Evolutionary conservation across 2,797 vertebrate species (phyloP), one percentile per base, ranked within the genome.

Genomic region (Etheostoma nigrum): DNA sequence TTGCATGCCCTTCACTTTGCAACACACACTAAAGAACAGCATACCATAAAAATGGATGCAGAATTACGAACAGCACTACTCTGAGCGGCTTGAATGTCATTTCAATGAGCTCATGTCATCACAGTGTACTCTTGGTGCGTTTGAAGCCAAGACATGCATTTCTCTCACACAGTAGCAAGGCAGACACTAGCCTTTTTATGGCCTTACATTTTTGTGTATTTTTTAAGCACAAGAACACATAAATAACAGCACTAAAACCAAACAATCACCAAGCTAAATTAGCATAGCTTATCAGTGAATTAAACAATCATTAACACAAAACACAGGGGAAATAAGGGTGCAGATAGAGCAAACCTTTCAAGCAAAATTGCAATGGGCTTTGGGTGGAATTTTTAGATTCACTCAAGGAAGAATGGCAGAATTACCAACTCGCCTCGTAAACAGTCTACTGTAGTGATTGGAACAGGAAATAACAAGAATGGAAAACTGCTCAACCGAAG

Each of bases 101-200:
- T 72, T 58, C 69, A 44, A 12, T 69, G 68, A 66, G 68, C 67
- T 40, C 47, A 27, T 61, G 70, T 82, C 75, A 76, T 69, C 67
- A 15, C 40, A 3, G 49, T 19, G 23, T 3, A 27, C 19, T 42
- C 13, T 25, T 1, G 23, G 52, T 49, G 47, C 18, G 8, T 80
- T n/a, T 49, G 30, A 59, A 75, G 74, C 59, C 59, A 47, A 72
- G 51, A 69, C 55, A 65, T 76, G 25, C 19, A 36, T 72, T 79
- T 82, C n/a, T 54, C 5, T 18, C 68, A 44, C 60, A 25, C 44
- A 65, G 52, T 2, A 62, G 59, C 57, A 14, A 6, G 44, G 27
- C 66, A 1, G 6, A 58, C 27, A 2, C 8, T 15, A 42, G 19
- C 33, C 13, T 69, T 13, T 69, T 53, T 47, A 14, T 18, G 44